phyloP scores from a whole-genome alignment of 2,888 invertebrate genomes.

The Eupithecia dodoneata region DNA sequence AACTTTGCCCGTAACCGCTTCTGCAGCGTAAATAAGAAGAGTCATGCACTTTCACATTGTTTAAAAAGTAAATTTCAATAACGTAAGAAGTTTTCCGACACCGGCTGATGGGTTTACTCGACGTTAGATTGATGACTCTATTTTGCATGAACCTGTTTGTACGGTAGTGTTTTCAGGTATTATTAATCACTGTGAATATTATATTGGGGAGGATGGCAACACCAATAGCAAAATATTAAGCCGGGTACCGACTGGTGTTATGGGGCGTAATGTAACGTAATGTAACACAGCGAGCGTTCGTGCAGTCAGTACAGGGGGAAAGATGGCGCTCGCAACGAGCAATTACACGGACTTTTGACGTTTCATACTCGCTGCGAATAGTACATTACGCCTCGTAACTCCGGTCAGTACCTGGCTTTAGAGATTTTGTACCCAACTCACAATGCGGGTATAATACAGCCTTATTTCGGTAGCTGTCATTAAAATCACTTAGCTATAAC shows the following conservation, averaged over 20 bases:
- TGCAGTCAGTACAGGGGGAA: no score
- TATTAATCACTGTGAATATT: constrained; percentile 47
- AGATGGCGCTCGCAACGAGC: no score
- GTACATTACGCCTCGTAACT: no score
- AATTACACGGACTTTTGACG: no score
- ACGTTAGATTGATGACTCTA: constrained; percentile 53
- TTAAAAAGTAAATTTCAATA: constrained; percentile 79
- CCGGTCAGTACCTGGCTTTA: no score
- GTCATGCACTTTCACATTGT: constrained; percentile 75
- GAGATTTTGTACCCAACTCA: no score
- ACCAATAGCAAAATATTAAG: neutral
- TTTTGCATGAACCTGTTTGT: constrained; percentile 47
- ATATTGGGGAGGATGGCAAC: neutral
- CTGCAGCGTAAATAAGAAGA: constrained; percentile 60
- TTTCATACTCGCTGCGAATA: no score
- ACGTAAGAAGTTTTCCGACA: constrained; percentile 67
- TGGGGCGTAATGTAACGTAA: no score
- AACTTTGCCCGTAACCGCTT: constrained; percentile 72
- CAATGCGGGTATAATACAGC: neutral
- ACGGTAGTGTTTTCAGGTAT: constrained; percentile 44
- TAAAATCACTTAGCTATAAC: neutral
- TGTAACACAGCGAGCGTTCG: no score
- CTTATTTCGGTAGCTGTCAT: neutral
- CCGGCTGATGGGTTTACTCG: constrained; percentile 57
- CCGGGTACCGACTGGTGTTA: neutral